Evolutionary conservation across 2,113 vertebrate species (phyloP), one percentile per base, ranked within the genome.

Genomic region (Xiphias gladius): DNA sequence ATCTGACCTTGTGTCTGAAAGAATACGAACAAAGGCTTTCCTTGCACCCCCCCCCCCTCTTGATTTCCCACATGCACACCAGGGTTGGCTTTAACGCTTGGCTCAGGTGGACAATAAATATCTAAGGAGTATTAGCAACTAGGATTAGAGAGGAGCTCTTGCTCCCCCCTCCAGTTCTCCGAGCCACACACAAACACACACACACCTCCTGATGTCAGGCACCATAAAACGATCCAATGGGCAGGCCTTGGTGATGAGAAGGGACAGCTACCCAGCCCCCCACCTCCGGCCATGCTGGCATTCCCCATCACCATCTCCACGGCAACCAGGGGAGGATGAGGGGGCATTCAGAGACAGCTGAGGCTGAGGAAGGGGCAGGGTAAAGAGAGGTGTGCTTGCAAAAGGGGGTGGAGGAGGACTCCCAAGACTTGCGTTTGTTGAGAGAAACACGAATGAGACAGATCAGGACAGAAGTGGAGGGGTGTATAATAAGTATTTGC

Each of bases 61-160:
- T 76, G 17, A 83, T 79, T 62, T 26, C 52, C 11, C 65, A 46
- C 30, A 73, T 14, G 35, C 78, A 64, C 35, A 79, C 30, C 50
- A 43, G 73, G 67, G 64, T 74, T 69, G 77, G 50, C 73, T 79
- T 69, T 61, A 68, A 79, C 2, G 3, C 63, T 30, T 64, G 76
- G 76, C 75, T 91, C 76, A 80, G 83, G 59, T 86, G 85, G 80
- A 84, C 83, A 41, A 84, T 91, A 69, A 79, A 90, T 85, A 83
- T 85, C 26, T 68, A 79, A 73, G 22, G 9, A 77, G 70, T 76
- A 79, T 89, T 88, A 89, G 54, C 54, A 82, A 5, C 48, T 67
- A n/a, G 26, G 77, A 87, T 90, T 89, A 88, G 39, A 39, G 50
- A 54, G 39, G 8, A 71, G 57, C 43, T 35, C 41, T 57, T 46